These are phyloP conservation scores for Synanthedon myopaeformis DNA, from an alignment of 2,888 invertebrate genomes.

Conservation along the genomic window DNA sequence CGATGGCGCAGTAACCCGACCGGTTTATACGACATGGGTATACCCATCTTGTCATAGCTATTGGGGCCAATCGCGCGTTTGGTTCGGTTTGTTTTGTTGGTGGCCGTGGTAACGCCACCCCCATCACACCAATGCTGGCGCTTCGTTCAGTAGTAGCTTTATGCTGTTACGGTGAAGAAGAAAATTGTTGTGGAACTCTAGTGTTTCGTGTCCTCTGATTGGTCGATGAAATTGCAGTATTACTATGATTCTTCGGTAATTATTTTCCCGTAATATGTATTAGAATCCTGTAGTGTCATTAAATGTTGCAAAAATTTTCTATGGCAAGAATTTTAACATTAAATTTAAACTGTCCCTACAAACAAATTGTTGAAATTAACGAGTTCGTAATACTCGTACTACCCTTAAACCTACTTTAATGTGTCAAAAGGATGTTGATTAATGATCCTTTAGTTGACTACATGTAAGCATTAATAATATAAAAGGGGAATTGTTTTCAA, in stretches of 20 bases:
- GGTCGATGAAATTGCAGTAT: constrained; percentile 33
- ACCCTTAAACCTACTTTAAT: no score
- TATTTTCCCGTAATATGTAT: constrained; percentile 7
- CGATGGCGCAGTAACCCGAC: constrained; percentile 50
- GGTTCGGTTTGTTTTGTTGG: constrained; percentile 32
- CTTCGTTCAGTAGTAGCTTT: constrained; percentile 25
- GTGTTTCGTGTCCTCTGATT: not conserved
- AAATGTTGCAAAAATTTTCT: no score
- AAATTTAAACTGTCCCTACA: no score
- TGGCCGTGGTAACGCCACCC: constrained; percentile 39
- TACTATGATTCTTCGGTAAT: constrained; percentile 62
- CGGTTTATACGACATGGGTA: constrained; percentile 20
- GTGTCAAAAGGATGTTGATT: no score
- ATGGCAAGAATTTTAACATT: no score
- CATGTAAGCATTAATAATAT: no score
- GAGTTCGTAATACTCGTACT: no score
- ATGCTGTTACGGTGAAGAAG: constrained; percentile 20
- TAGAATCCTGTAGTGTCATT: no score
- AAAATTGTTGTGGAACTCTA: constrained; percentile 12
- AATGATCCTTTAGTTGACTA: no score
- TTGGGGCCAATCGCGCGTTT: constrained; percentile 29
- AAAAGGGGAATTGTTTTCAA: not conserved
- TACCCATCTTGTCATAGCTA: constrained; percentile 17
- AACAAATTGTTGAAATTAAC: no score
- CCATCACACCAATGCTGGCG: constrained; percentile 4